Evolutionary conservation across 2,888 invertebrate genomes (phyloP).

Genomic region (Dastarcus helophoroides): DNA sequence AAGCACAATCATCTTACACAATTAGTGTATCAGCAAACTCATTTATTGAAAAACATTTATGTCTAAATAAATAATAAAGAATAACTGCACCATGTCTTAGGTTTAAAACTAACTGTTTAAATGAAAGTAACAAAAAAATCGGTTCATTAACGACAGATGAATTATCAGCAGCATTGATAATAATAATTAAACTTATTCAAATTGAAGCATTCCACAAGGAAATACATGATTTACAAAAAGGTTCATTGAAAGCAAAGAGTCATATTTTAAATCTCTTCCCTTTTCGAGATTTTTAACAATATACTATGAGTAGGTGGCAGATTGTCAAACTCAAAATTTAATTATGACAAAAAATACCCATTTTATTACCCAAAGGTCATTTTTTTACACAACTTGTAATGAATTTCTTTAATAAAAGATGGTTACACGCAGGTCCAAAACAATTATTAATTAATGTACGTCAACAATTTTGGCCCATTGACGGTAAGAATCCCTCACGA

Average conservation of each 20-base stretch:
- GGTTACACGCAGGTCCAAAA: slow-evolving; percentile 11
- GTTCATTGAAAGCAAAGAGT: neutral
- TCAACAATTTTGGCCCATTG: slow-evolving; percentile 10
- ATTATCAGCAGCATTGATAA: neutral
- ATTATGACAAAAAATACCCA: slow-evolving; percentile 12
- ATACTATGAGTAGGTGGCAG: slow-evolving; percentile 12
- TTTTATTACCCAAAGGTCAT: slow-evolving; percentile 8
- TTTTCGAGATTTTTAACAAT: neutral
- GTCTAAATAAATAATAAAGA: slow-evolving; percentile 3
- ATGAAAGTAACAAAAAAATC: neutral
- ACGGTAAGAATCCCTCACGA: slow-evolving; percentile 6
- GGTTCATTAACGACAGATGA: neutral
- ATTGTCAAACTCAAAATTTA: slow-evolving; percentile 9
- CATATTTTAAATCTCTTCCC: neutral
- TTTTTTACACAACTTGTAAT: slow-evolving; percentile 12
- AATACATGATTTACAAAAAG: neutral
- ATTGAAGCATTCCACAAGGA: neutral
- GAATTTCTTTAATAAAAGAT: slow-evolving; percentile 4
- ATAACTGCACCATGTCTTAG: slow-evolving; percentile 2
- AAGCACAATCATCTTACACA: no score
- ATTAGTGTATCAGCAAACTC: neutral
- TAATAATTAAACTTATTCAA: neutral
- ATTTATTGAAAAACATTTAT: slow-evolving; percentile 4
- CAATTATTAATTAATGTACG: slow-evolving; percentile 7
- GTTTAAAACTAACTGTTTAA: slow-evolving; percentile 2